Base-by-base conservation (phyloP, 2,113 vertebrate species). In the Tautogolabrus adspersus region DNA sequence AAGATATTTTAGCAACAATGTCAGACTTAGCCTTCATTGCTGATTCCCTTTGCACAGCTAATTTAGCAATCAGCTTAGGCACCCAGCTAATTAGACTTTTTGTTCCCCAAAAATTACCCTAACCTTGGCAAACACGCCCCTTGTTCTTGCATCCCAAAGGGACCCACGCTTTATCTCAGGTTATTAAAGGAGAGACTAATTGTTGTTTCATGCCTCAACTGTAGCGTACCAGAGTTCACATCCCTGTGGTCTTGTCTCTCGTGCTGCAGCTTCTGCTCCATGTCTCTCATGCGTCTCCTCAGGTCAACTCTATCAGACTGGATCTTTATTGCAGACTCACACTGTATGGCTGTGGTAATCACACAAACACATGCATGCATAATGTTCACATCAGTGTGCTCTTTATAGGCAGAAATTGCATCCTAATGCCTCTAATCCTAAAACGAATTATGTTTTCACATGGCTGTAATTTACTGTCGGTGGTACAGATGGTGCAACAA, bases 241-340 rank as follows among this genome's bases (percentile, higher is more conserved):
- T 94, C 95, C 84, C 73, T 70, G 70, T 92, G 91, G 88, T 95
- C 92, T 16, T 89, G 87, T 66, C 0, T 68, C 44, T 94, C 89
- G 5, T 74, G 68, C 38, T 93, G 82, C 77, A 95, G 80, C 2
- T 77, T 90, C 61, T 89, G 88, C 87, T 95, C 89, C 66, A 93
- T 61, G 23, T 84, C 86, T 57, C 72, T 87, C 56, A 95, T 52
- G 37, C 72, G 87, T 54, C 6, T 75, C 77, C 70, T 91, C 65
- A 96, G 84, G 51, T 82, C 85, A 26, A 80, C 77, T 34, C 88
- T 90, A 7, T 81, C 86, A 51, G 91, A 81, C 55, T 88, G 92
- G n/a, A 90, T 88, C 49, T 78, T 82, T 10, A 19, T 88, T 5
- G 78, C 66, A 55, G 84, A 71, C 19, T 94, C 87, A 49, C 85